Percentiles rank a stretch among this genome's conserved stretches.
These are phyloP conservation scores for Campylorhamphus procurvoides DNA, from an alignment of 2,113 vertebrate genomes.

Conservation along the genomic window DNA sequence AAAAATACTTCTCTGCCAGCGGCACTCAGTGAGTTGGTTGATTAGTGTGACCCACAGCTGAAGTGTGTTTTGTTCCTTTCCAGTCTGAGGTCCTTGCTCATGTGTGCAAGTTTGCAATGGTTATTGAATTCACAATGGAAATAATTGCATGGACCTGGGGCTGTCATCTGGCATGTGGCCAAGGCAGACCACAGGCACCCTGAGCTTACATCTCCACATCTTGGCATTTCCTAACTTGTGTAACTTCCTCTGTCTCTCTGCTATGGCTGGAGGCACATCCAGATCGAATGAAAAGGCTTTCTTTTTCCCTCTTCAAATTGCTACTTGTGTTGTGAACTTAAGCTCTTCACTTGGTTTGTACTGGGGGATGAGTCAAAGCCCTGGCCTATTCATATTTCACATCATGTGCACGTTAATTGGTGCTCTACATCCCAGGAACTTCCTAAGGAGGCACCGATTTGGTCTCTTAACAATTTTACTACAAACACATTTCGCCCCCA, in stretches of 20 bases:
- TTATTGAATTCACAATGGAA: background rate
- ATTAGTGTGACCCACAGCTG: background rate
- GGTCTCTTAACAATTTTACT: constrained; percentile 47
- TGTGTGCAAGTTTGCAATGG: background rate
- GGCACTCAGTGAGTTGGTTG: background rate
- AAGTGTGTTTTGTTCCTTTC: background rate
- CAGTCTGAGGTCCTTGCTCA: background rate
- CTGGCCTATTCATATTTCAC: constrained; percentile 43
- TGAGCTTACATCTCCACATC: background rate
- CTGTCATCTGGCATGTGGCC: background rate
- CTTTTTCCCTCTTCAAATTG: background rate
- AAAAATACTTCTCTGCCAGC: background rate
- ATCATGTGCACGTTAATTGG: constrained; percentile 8
- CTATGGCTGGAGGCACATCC: constrained; percentile 16
- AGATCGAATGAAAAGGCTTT: constrained; percentile 6
- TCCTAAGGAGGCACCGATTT: constrained; percentile 24
- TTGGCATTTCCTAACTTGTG: background rate
- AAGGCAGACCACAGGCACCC: background rate
- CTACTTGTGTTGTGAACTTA: background rate
- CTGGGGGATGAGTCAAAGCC: constrained; percentile 43
- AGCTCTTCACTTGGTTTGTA: background rate
- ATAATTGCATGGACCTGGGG: background rate
- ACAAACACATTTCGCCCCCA: background rate
- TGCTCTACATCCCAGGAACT: constrained; percentile 41
- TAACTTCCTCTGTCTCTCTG: background rate